Percentiles rank a stretch among this genome's conserved stretches.
Evolutionary conservation across 2,888 invertebrate species (phyloP).

Genomic region (Acanthosepion pharaonis): DNA sequence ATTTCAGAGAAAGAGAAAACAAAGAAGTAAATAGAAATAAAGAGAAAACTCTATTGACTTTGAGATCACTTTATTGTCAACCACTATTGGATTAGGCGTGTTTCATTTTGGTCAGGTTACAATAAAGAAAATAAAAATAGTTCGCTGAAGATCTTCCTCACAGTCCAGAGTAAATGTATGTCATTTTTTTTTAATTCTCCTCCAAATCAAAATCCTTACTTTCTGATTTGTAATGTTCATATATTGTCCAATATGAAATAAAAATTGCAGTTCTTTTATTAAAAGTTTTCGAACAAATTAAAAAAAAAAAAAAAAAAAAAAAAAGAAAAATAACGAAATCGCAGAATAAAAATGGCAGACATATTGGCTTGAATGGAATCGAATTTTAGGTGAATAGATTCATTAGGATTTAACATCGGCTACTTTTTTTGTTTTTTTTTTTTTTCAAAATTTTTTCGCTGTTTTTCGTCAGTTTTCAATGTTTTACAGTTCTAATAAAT

Average conservation of each 20-base stretch:
- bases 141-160: background rate
- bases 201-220: background rate
- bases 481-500: too few species aligned
- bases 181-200: background rate
- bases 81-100: background rate
- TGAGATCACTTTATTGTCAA: conserved; percentile 22
- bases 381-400: too few species aligned
- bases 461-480: too few species aligned
- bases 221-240: background rate
- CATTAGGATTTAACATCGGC: too few species aligned
- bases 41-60: background rate
- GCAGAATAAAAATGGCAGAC: background rate
- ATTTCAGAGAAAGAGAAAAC: too few species aligned
- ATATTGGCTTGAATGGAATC: background rate
- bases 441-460: too few species aligned
- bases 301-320: background rate
- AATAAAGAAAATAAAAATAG: conserved; percentile 18
- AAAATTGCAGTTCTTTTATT: background rate
- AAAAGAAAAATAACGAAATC: background rate
- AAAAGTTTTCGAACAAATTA: background rate
- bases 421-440: too few species aligned
- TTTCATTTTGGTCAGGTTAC: background rate
- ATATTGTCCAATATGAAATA: background rate
- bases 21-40: too few species aligned
- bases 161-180: background rate